These are phyloP conservation scores for Lacerta agilis DNA, from an alignment of 2,797 vertebrate species.

Conservation along the genomic window DNA sequence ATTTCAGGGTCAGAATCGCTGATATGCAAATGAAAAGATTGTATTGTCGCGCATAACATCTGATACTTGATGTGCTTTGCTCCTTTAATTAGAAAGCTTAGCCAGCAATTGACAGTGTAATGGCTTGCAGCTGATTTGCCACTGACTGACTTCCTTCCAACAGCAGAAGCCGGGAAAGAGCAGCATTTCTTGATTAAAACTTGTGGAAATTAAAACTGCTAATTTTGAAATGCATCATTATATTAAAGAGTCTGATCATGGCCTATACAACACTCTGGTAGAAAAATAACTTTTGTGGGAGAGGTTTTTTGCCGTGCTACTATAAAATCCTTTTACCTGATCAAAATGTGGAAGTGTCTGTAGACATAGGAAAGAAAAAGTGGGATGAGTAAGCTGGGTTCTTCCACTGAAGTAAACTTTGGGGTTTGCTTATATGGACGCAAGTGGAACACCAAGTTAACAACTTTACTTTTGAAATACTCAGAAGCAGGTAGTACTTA, in stretches of 20 bases:
- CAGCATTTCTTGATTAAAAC: conserved; percentile 8
- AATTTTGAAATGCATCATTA: neutral
- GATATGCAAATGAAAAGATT: neutral
- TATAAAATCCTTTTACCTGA: conserved; percentile 3
- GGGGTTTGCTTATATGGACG: neutral
- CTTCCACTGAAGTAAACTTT: conserved; percentile 7
- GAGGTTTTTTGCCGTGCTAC: neutral
- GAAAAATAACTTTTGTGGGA: neutral
- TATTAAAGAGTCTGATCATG: neutral
- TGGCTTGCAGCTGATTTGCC: neutral
- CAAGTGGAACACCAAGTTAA: neutral
- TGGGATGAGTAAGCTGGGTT: neutral
- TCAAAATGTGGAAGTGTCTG: neutral
- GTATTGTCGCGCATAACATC: neutral
- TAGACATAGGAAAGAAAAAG: neutral
- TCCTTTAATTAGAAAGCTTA: conserved; percentile 37
- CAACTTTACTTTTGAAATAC: neutral
- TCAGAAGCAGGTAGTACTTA: conserved; percentile 21
- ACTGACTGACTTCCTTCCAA: neutral
- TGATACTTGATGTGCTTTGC: neutral
- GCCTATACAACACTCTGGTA: neutral
- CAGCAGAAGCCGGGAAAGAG: neutral
- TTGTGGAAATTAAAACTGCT: neutral
- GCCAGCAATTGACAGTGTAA: neutral
- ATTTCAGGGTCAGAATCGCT: neutral